phyloP scores from a whole-genome alignment of 2,888 invertebrate genomes.

The Ptychoptera albimana region DNA sequence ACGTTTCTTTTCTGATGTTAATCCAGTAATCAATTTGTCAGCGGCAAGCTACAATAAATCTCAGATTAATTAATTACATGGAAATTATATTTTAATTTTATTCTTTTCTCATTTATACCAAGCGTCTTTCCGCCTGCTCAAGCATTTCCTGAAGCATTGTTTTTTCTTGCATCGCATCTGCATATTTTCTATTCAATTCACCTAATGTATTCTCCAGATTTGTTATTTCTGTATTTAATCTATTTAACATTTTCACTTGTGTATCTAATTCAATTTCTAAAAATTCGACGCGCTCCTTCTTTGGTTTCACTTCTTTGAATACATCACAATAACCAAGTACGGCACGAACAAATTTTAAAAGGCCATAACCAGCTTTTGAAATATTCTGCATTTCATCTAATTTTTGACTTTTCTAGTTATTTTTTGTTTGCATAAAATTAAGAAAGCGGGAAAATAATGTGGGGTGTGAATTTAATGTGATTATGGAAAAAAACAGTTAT shows the following conservation, averaged over 20 bases:
- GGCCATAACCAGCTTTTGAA: conserved; percentile 72
- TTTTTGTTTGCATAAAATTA: background rate
- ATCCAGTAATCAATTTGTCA: conserved; percentile 71
- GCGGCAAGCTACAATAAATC: conserved; percentile 43
- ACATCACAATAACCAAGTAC: conserved; percentile 83
- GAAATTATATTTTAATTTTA: background rate
- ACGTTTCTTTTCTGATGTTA: conserved; percentile 64
- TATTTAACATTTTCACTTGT: conserved; percentile 45
- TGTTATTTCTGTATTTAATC: conserved; percentile 56
- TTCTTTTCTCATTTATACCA: no score
- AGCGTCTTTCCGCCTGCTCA: conserved; percentile 30
- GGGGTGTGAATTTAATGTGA: background rate
- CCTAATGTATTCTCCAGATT: conserved; percentile 53
- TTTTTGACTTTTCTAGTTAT: conserved; percentile 34
- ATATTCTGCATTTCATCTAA: conserved; percentile 71
- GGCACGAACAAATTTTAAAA: conserved; percentile 71
- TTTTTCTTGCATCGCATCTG: conserved; percentile 48
- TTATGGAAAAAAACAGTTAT: background rate
- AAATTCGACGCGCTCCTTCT: conserved; percentile 65
- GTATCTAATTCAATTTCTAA: conserved; percentile 54
- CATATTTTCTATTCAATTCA: conserved; percentile 57
- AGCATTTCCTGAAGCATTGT: conserved; percentile 28
- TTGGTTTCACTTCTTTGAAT: conserved; percentile 70
- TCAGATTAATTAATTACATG: background rate
- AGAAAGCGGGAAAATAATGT: background rate